Evolutionary conservation across 2,888 invertebrate genomes (phyloP), one percentile per base, ranked within the genome.

Genomic region (Synergus umbraculus): DNA sequence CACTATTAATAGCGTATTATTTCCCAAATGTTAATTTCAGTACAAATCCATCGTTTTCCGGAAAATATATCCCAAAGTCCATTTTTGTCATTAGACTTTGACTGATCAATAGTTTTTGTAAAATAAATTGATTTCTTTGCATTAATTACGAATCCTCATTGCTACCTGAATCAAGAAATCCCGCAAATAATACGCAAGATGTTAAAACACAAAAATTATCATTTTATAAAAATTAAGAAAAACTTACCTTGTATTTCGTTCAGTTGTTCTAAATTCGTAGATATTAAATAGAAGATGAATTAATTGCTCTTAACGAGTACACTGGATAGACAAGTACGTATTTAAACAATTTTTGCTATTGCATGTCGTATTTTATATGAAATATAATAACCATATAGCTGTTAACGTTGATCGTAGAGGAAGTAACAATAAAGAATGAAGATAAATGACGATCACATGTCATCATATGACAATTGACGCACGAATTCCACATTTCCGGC

Each of bases 181-280:
- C 10, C 41, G n/a, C 43, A 76, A 58, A 58, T 60, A 64, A 29
- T 29, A 65, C 43, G 29, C 46, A 69, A 29, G 43, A 9, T 67
- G 67, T 69, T 49, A 69, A 46, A 69, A 22, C 29, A 69, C 7
- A 13, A 29, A 69, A 49, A 69, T 49, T 29, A 9, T 37, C 65
- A 29, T 29, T 76, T 46, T 58, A 37, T 63, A 64, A 13, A 64
- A 9, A 44, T 43, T 29, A 46, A 22, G 18, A 49, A 15, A 12
- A 65, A 78, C 78, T 69, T 78, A 76, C 76, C 79, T 63, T 22
- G 8, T 41, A 78, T 82, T 83, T 85, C 67, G 83, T 83, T 83
- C 84, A 79, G 82, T 69, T 44, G 85, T 81, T 84, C 85, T 76
- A 84, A 83, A 81, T 83, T 86, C 64, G 83, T 66, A 79, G 69